A percentile compares a stretch with the other conserved stretches of the same genome.
These are phyloP conservation scores for Tetheella fluctuosa DNA, from an alignment of 2,888 invertebrate genomes.

Conservation along the genomic window DNA sequence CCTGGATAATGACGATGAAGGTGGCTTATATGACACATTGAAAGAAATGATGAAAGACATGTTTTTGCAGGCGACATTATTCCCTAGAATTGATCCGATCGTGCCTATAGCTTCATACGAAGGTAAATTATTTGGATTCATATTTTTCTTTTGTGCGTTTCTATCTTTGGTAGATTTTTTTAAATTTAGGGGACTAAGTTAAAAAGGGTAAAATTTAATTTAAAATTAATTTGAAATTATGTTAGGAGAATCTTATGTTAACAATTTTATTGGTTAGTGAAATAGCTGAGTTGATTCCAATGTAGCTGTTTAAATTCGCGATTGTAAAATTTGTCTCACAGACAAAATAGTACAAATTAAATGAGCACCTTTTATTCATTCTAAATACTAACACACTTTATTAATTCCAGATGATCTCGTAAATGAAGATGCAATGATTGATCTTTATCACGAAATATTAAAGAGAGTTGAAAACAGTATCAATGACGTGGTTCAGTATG, in stretches of 20 bases:
- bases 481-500: constrained; percentile 66
- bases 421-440: constrained; percentile 83
- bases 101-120: constrained; percentile 71
- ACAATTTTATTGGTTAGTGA: no score
- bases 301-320: not conserved
- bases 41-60: constrained; percentile 90
- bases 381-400: no score
- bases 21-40: constrained; percentile 87
- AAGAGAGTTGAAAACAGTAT: constrained; percentile 75
- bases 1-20: constrained; percentile 86
- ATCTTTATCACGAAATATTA: constrained; percentile 83
- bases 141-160: not conserved
- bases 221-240: no score
- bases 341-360: not conserved
- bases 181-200: no score
- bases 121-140: constrained; percentile 47
- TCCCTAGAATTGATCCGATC: constrained; percentile 86
- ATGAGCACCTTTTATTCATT: constrained; percentile 15
- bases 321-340: no score
- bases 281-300: not conserved
- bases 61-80: constrained; percentile 88
- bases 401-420: constrained; percentile 82
- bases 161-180: not conserved
- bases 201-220: no score
- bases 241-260: no score